Evolutionary conservation across 2,113 vertebrate species (phyloP).

Genomic region (Phylloscopus trochiloides): DNA sequence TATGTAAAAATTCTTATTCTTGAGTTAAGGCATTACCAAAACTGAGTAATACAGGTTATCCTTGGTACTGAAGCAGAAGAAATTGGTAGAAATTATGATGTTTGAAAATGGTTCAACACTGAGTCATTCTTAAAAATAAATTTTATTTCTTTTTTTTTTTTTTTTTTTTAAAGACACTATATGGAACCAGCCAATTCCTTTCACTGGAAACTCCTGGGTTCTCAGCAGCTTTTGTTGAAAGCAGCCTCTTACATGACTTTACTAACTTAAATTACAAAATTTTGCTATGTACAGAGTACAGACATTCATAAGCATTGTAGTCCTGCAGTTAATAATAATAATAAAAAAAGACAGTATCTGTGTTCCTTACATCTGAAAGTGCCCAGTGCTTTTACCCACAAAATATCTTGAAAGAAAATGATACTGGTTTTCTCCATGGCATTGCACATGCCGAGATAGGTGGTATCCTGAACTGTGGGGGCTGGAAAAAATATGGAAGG

Average conservation of each 20-base stretch:
- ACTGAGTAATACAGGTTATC: background rate
- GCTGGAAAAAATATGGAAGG: background rate
- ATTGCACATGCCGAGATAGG: background rate
- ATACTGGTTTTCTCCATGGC: background rate
- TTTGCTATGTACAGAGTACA: background rate
- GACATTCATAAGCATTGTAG: background rate
- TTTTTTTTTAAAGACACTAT: background rate
- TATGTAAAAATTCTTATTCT: background rate
- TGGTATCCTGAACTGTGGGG: background rate
- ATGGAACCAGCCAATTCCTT: background rate
- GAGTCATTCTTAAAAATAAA: background rate
- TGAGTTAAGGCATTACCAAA: background rate
- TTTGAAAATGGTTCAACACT: background rate
- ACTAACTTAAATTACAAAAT: background rate
- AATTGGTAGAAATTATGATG: background rate
- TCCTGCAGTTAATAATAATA: background rate
- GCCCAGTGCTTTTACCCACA: background rate
- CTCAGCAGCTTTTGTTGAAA: background rate
- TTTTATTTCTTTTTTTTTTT: background rate
- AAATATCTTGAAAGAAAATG: background rate
- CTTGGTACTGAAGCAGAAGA: background rate
- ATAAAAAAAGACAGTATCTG: background rate
- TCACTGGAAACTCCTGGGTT: background rate
- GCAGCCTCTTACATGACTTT: background rate
- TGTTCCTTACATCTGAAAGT: background rate